phyloP scores from a whole-genome alignment of 2,113 vertebrate species.

The Tachysurus vachellii region DNA sequence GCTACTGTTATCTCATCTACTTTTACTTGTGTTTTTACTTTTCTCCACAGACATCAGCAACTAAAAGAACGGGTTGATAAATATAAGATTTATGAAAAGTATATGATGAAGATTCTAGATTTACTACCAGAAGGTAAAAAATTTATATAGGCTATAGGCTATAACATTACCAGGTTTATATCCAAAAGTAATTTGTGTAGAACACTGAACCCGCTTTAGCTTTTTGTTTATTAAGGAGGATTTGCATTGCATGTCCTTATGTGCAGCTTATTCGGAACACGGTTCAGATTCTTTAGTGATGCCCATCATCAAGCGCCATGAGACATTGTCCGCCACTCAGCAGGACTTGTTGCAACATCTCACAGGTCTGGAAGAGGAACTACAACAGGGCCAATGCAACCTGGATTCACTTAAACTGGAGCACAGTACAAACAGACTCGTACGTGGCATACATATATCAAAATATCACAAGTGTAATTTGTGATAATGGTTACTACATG shows the following conservation, averaged over 20 bases:
- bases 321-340: slow-evolving; percentile 67
- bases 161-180: background rate
- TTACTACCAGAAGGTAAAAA: slow-evolving; percentile 70
- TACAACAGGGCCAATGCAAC: slow-evolving; percentile 61
- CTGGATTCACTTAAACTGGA: slow-evolving; percentile 68
- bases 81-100: slow-evolving; percentile 72
- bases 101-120: slow-evolving; percentile 71
- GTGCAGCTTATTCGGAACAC: slow-evolving; percentile 58
- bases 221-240: background rate
- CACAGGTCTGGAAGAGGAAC: slow-evolving; percentile 62
- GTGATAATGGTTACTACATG: background rate
- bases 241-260: background rate
- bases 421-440: slow-evolving; percentile 63
- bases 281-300: slow-evolving; percentile 57
- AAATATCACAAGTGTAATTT: background rate
- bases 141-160: background rate
- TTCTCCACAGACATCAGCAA: slow-evolving; percentile 62
- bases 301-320: slow-evolving; percentile 68
- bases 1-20: background rate
- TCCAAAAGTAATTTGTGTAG: background rate
- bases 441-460: slow-evolving; percentile 41
- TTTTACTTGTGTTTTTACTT: background rate
- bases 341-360: slow-evolving; percentile 69
- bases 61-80: slow-evolving; percentile 69
- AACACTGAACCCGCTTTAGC: background rate